phyloP scores from a whole-genome alignment of 2,888 invertebrate species.

The Rhimphoctona megacephalus region DNA sequence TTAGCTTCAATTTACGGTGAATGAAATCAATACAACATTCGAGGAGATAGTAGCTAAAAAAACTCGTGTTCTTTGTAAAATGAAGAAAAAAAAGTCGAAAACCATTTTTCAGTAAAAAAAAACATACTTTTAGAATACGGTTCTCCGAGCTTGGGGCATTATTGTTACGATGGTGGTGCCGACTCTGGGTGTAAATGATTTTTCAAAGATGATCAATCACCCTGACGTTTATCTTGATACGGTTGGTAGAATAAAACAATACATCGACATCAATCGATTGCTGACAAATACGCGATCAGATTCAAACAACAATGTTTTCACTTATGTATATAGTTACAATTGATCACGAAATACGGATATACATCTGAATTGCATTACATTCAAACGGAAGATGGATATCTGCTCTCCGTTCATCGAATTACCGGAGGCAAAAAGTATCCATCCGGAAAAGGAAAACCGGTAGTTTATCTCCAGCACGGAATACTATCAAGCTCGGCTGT shows the following conservation, averaged over 20 bases:
- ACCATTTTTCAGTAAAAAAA: constrained; percentile 5
- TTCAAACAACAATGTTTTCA: constrained; percentile 1
- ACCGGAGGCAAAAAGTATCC: constrained; percentile 71
- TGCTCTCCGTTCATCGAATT: constrained; percentile 77
- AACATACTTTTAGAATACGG: constrained; percentile 74
- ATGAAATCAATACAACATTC: neutral
- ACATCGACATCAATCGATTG: constrained; percentile 1
- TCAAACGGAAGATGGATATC: constrained; percentile 77
- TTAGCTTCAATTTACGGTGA: neutral
- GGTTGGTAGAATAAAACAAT: constrained; percentile 68
- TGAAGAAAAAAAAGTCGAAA: neutral
- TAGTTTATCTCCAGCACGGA: constrained; percentile 78
- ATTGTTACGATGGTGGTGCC: constrained; percentile 74
- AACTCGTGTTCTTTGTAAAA: neutral
- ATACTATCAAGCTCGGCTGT: constrained; percentile 77
- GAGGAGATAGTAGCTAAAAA: neutral
- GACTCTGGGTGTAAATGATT: constrained; percentile 76
- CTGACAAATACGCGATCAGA: neutral
- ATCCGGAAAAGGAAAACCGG: constrained; percentile 71
- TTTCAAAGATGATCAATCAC: constrained; percentile 78
- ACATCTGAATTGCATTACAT: constrained; percentile 74
- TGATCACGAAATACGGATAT: constrained; percentile 78
- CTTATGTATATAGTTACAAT: constrained; percentile 72
- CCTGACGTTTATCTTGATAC: constrained; percentile 78
- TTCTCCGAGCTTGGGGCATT: constrained; percentile 77